Percentiles rank a stretch among this genome's conserved stretches.
Evolutionary conservation across 2,888 invertebrate species (phyloP).

Genomic region (Portevinia maculata): DNA sequence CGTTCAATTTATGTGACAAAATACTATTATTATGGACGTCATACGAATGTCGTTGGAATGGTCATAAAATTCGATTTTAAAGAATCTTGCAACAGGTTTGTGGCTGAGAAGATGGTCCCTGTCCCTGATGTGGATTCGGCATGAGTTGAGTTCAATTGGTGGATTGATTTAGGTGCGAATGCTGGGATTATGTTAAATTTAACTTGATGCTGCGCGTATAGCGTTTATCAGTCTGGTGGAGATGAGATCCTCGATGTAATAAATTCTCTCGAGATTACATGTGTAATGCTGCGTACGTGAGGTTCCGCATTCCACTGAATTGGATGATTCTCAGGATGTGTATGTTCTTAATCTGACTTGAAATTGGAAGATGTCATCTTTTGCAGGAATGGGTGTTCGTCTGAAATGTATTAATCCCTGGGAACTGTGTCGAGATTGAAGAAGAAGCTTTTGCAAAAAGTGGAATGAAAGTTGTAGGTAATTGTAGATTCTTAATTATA

Average conservation of each 20-base stretch:
- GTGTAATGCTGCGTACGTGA: constrained; percentile 46
- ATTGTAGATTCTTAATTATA: too few relatives aligned
- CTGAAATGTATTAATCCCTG: constrained; percentile 36
- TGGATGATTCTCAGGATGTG: constrained; percentile 29
- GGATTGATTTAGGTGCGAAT: constrained; percentile 74
- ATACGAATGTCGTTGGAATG: constrained; percentile 44
- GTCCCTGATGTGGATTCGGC: constrained; percentile 8
- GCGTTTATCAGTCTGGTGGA: constrained; percentile 16
- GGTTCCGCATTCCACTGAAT: constrained; percentile 68
- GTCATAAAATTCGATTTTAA: constrained; percentile 70
- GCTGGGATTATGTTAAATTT: constrained; percentile 71
- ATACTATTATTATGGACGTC: constrained; percentile 64
- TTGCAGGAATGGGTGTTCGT: constrained; percentile 13
- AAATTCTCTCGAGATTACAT: constrained; percentile 65
- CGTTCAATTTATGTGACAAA: constrained; percentile 73
- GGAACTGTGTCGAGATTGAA: constrained; percentile 34
- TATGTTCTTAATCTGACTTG: constrained; percentile 40
- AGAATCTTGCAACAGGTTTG: constrained; percentile 64
- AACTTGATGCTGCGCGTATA: constrained; percentile 25
- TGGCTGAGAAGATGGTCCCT: background rate
- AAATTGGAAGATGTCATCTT: constrained; percentile 43
- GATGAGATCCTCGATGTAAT: constrained; percentile 60
- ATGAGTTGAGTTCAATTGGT: constrained; percentile 38
- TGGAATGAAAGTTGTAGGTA: constrained; percentile 35
- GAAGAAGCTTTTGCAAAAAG: background rate